Evolutionary conservation across 2,888 invertebrate species (phyloP).

Genomic region (Margaritifera margaritifera): DNA sequence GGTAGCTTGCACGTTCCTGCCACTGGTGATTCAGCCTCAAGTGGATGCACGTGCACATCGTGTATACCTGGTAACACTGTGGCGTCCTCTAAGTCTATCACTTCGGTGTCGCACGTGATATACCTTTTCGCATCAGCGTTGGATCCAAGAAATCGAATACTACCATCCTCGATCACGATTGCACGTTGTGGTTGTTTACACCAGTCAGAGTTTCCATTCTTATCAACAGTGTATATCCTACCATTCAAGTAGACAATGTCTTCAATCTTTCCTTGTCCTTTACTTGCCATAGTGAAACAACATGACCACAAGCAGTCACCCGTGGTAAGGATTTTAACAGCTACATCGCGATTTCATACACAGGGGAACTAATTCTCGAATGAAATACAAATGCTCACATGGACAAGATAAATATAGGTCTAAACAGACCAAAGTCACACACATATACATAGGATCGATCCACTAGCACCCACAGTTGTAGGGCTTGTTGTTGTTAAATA

Average conservation of each 20-base stretch:
- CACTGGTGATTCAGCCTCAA: conserved; percentile 18
- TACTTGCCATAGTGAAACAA: no score
- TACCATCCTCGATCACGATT: conserved; percentile 21
- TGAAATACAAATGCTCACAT: no score
- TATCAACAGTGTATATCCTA: conserved; percentile 25
- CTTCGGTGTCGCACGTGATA: neutral
- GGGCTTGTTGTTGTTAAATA: no score
- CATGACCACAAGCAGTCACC: no score
- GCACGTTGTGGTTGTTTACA: conserved; percentile 19
- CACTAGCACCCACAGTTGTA: no score
- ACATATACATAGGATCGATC: no score
- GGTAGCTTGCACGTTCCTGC: conserved; percentile 14
- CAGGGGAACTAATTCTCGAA: no score
- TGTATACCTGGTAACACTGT: conserved; percentile 27
- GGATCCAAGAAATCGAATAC: conserved; percentile 15
- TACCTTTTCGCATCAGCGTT: neutral
- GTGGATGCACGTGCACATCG: conserved; percentile 33
- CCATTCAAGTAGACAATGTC: conserved; percentile 13
- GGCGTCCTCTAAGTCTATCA: conserved; percentile 12
- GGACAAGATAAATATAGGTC: no score
- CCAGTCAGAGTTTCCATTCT: conserved; percentile 9
- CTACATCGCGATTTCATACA: no score
- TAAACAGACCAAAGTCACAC: no score
- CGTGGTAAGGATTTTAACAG: no score
- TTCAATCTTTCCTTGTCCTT: neutral